Conservation (phyloP, 37 sponge, comb jelly and placozoan species). For the Geodia barretti region DNA sequence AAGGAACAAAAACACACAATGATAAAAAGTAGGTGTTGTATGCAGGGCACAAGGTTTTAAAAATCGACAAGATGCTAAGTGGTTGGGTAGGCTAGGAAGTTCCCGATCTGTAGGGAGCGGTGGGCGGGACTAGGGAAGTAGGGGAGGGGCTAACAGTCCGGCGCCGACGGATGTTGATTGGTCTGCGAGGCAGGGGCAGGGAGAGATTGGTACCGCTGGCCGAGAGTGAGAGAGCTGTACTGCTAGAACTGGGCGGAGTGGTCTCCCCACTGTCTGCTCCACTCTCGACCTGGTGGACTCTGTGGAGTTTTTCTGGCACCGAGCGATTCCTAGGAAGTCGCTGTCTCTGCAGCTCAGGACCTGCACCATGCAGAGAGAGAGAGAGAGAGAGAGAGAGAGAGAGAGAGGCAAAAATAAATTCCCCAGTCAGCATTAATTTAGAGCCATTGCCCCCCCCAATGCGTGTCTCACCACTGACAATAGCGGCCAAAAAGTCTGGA, state of each 20-base stretch:
- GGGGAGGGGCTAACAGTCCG: not conserved
- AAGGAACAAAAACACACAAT: slow-evolving; percentile 7
- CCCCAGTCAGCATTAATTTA: no score
- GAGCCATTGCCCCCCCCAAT: no score
- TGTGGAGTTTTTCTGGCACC: slow-evolving; percentile 34
- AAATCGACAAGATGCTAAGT: not conserved
- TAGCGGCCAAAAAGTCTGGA: not conserved
- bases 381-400: not conserved
- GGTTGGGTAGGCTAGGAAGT: not conserved
- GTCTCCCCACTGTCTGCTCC: no score
- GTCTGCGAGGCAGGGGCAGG: not conserved
- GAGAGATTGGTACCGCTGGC: not conserved
- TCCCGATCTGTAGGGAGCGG: not conserved
- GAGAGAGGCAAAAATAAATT: no score
- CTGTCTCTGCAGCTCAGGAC: not conserved
- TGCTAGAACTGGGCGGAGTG: not conserved
- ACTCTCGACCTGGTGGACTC: not conserved
- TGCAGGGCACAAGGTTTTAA: not conserved
- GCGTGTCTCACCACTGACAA: no score
- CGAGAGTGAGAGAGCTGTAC: not conserved
- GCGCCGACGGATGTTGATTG: not conserved
- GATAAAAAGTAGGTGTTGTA: not conserved
- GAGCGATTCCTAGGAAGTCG: slow-evolving; percentile 16
- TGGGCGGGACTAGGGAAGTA: not conserved
- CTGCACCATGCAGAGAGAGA: no score